Base-by-base conservation (phyloP, 2,797 vertebrate genomes). In the Xenentodon cancila region DNA sequence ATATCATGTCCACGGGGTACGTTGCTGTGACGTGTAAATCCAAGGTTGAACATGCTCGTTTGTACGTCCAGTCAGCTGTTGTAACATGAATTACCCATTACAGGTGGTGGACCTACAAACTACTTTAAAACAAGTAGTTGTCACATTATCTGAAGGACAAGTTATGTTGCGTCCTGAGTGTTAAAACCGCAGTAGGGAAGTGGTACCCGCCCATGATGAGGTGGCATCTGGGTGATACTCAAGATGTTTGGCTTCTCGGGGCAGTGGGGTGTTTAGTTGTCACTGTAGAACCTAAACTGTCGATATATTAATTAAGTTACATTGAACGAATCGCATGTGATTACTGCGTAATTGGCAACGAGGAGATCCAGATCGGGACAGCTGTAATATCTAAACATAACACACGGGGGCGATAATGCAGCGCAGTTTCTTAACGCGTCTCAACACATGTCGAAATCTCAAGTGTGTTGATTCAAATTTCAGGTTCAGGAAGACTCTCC, bases 401-500 rank as follows among this genome's bases (percentile, higher is more conserved):
- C 89, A 59, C 77, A 55, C 0, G 74, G 50, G 25, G 77, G 65
- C 64, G 84, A 68, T 53, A 17, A 44, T 8, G 49, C 1, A 9
- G 15, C 16, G 9, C 12, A 11, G 11, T 4, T 17, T 20, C 27
- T 22, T 48, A 9, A 12, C 32, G 5, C 11, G 7, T 13, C 5
- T 25, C 8, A 30, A 8, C n/a, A 40, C 13, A 16, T 15, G 22
- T 3, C 5, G 48, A 52, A 40, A 19, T 43, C 2, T 55, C 4
- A 1, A n/a, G 59, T 49, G 0, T 15, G n/a, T 49, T 46, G 17
- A 46, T 43, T 42, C 34, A 16, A 15, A 16, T 86, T 85, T 49
- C 84, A 99, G 97, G 90, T 99, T 30, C 97, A 98, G 30, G 93
- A 95, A 70, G 94, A 95, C 62, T 98, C 97, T 0, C 97, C 97